Evolutionary conservation across 2,888 invertebrate species (phyloP), one percentile per base, ranked within the genome.

Genomic region (Cheilosia variabilis): DNA sequence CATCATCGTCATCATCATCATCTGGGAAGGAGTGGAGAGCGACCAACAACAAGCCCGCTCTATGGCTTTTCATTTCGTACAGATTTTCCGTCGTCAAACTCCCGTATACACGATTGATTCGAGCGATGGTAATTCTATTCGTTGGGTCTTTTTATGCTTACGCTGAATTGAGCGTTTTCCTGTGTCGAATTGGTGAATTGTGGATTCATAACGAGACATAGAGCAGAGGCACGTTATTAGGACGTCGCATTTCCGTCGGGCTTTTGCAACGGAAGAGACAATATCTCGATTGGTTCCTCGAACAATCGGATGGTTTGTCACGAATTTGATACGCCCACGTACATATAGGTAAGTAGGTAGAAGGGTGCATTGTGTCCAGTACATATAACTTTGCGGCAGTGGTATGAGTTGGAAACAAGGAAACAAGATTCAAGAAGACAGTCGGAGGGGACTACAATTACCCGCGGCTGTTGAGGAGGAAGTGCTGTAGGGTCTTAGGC

Each of bases 101-200:
- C 69, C 31, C 31, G 9, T 31, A 34, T 75, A 69, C 37, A 43
- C 71, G 84, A 80, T 84, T 84, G 75, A 80, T 84, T 84, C 52
- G 43, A 75, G 72, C 65, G 72, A 55, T 60, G 22, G 55, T 80
- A 84, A 80, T 84, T 55, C 71, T 50, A 63, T 79, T 69, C 57
- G 73, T 69, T 58, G 79, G 37, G 73, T 68, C 62, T 73, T 83
- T 65, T 68, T 60, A 62, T 78, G 50, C 43, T 73, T 19, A 41
- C 68, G 79, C 73, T 75, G 65, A 80, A 84, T 69, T 80, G 75
- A 65, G 31, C 68, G 53, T 50, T 37, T 66, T 41, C 50, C 37
- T 50, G 31, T 31, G 31, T 31, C 6, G 66, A 76, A 53, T 73
- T 84, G 63, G 76, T 50, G 69, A 73, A 78, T 75, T 79, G 68